Conservation (phyloP, 2,888 invertebrate species). For the Pristionchus fissidentatus region DNA sequence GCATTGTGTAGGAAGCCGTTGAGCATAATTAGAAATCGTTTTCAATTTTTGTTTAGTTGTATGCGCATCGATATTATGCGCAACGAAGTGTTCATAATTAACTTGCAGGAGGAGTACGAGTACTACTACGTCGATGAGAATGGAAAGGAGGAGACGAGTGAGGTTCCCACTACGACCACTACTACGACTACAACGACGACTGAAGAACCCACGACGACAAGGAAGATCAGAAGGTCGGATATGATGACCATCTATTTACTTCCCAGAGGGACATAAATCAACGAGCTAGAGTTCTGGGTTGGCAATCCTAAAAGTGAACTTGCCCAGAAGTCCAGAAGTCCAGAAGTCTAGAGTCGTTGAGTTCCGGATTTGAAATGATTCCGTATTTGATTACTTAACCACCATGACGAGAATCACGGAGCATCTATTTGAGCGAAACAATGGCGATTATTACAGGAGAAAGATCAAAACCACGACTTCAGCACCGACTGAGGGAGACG, state of each 20-base stretch:
- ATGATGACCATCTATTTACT: slow-evolving; percentile 25
- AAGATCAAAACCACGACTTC: neutral
- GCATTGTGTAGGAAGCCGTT: neutral
- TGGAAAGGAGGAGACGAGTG: slow-evolving; percentile 43
- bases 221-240: slow-evolving; percentile 17
- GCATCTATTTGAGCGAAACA: no score
- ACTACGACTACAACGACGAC: slow-evolving; percentile 18
- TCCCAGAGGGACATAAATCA: neutral
- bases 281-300: no score
- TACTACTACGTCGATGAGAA: slow-evolving; percentile 48
- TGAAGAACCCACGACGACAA: neutral
- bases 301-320: no score
- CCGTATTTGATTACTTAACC: no score
- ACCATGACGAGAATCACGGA: no score
- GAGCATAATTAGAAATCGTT: neutral
- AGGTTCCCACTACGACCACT: neutral
- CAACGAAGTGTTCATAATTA: neutral
- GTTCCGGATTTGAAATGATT: no score
- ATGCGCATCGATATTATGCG: neutral
- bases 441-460: neutral
- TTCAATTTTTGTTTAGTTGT: neutral
- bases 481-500: neutral
- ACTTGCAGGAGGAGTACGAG: slow-evolving; percentile 41
- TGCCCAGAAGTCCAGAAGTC: no score
- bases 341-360: no score